These are phyloP conservation scores for Myioborus melanocephalus DNA, from an alignment of 2,797 vertebrate species.

Conservation along the genomic window DNA sequence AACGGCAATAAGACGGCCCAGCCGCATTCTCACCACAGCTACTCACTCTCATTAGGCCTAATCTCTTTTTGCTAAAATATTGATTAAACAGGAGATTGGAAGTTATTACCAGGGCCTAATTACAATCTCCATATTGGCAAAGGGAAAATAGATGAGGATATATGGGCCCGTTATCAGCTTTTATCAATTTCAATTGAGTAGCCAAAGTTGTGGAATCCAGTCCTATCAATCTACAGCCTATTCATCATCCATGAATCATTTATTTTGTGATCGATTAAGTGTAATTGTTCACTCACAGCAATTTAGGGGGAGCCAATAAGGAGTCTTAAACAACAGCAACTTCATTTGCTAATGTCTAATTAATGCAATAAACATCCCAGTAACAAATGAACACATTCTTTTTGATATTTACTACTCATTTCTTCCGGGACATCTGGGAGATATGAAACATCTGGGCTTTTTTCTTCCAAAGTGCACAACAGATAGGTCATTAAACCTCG, in stretches of 20 bases:
- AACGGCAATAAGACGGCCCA: conserved; percentile 78
- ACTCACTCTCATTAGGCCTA: conserved; percentile 78
- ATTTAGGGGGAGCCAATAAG: conserved; percentile 95
- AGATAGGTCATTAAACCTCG: conserved; percentile 74
- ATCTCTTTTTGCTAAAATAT: conserved; percentile 90
- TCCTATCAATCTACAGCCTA: conserved; percentile 90
- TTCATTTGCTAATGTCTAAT: conserved; percentile 98
- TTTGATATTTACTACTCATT: conserved; percentile 78
- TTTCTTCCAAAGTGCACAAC: conserved; percentile 76
- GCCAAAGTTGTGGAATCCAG: conserved; percentile 86
- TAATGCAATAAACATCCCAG: conserved; percentile 92
- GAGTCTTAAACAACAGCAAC: conserved; percentile 86
- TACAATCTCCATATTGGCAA: conserved; percentile 90
- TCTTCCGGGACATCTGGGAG: conserved; percentile 81
- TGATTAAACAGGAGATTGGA: conserved; percentile 88
- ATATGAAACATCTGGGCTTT: conserved; percentile 87
- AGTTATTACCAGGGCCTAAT: conserved; percentile 92
- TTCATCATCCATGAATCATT: conserved; percentile 99
- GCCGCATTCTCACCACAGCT: conserved; percentile 73
- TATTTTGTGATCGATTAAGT: conserved; percentile 97
- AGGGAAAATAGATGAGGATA: conserved; percentile 86
- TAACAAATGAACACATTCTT: conserved; percentile 91
- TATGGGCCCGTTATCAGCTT: conserved; percentile 84
- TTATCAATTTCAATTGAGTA: conserved; percentile 94
- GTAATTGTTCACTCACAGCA: conserved; percentile 96